Evolutionary conservation across 2,888 invertebrate genomes (phyloP).

Genomic region (Sinohyriopsis cumingii): DNA sequence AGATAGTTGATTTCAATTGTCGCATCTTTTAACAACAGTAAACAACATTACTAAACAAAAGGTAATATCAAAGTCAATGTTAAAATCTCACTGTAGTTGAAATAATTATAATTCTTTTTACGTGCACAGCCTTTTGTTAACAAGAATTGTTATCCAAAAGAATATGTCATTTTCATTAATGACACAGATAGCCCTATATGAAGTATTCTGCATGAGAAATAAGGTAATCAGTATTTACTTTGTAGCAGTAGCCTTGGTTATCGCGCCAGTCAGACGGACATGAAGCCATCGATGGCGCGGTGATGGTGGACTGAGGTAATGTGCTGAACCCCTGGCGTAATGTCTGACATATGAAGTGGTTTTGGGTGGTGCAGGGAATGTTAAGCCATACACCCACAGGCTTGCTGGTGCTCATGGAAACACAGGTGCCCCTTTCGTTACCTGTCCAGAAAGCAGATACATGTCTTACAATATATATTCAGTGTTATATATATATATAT

Average conservation of each 20-base stretch:
- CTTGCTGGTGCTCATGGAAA: conserved; percentile 41
- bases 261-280: conserved; percentile 48
- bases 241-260: conserved; percentile 45
- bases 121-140: no score
- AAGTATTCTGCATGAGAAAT: not conserved
- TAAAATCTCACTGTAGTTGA: no score
- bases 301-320: conserved; percentile 30
- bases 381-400: conserved; percentile 56
- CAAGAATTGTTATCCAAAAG: no score
- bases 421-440: conserved; percentile 48
- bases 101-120: no score
- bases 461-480: no score
- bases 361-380: conserved; percentile 28
- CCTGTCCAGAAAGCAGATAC: conserved; percentile 18
- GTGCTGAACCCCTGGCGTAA: conserved; percentile 45
- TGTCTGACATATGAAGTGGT: conserved; percentile 51
- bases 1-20: no score
- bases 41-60: no score
- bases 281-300: conserved; percentile 22
- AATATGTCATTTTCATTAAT: no score
- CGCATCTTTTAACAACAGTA: no score
- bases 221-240: conserved; percentile 25
- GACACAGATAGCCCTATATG: no score
- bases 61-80: no score
- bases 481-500: no score